A percentile compares a stretch with the other conserved stretches of the same genome.
phyloP scores from a whole-genome alignment of 2,113 vertebrate genomes.

The Andinoacara biseriatus region DNA sequence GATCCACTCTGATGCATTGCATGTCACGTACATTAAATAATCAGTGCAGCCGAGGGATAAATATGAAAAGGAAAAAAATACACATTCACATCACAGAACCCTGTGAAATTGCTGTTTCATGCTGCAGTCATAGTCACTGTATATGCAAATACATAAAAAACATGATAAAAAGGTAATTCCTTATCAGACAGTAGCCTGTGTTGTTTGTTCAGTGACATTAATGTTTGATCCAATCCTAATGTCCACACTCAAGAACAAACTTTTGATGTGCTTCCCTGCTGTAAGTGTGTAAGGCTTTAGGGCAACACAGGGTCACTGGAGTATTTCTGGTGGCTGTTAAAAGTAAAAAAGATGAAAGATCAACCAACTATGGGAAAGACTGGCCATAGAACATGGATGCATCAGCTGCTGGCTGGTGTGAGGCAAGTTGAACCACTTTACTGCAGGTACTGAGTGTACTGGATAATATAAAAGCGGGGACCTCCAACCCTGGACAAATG shows the following conservation, averaged over 20 bases:
- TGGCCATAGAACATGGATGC: background rate
- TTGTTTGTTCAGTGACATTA: background rate
- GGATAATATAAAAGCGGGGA: background rate
- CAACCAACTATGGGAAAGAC: background rate
- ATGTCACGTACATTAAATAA: background rate
- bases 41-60: background rate
- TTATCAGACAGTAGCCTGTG: background rate
- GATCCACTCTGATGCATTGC: background rate
- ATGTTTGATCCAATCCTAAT: background rate
- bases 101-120: too few relatives aligned
- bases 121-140: too few relatives aligned
- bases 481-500: background rate
- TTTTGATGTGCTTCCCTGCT: background rate
- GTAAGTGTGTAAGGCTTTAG: background rate
- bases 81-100: too few relatives aligned
- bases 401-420: background rate
- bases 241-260: background rate
- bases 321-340: background rate
- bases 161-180: background rate
- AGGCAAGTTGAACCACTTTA: background rate
- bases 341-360: rapidly evolving
- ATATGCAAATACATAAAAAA: too few relatives aligned
- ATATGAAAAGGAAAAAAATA: too few relatives aligned
- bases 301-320: background rate
- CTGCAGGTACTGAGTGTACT: background rate